These are phyloP conservation scores for Cynopterus sphinx DNA, from an alignment of 2,797 vertebrate genomes.

Conservation along the genomic window DNA sequence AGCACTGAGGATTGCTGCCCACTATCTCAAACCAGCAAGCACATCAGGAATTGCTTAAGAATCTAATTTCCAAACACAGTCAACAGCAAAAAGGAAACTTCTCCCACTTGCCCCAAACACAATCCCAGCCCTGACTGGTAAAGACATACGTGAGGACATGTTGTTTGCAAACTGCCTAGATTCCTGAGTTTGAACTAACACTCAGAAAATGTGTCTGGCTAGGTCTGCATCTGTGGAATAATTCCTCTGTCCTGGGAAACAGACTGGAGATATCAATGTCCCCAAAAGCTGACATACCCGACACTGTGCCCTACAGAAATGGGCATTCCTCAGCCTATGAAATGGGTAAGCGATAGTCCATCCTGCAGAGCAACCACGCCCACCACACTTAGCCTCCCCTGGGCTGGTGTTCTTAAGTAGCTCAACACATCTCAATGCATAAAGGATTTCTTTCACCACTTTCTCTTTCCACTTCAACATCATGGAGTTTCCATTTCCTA, in stretches of 20 bases:
- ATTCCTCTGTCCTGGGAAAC: neutral
- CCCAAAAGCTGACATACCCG: neutral
- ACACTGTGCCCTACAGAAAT: accelerated
- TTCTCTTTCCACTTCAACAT: neutral
- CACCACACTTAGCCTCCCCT: neutral
- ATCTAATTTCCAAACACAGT: neutral
- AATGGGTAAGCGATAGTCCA: neutral
- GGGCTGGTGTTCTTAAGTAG: neutral
- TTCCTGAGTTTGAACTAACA: slow-evolving; percentile 26
- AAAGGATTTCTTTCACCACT: neutral
- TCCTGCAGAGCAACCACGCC: no score
- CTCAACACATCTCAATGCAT: neutral
- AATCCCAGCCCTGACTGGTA: neutral
- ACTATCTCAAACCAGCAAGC: neutral
- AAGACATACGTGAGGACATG: neutral
- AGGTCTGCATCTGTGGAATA: neutral
- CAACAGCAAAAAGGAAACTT: neutral
- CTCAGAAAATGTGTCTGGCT: neutral
- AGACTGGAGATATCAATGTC: neutral
- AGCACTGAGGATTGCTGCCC: neutral
- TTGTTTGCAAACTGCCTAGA: neutral
- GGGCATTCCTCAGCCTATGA: neutral
- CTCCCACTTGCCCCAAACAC: neutral
- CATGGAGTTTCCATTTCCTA: neutral
- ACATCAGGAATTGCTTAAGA: neutral